phyloP scores from a whole-genome alignment of 1,140 invertebrate species.

The Drosophila parabipectinata region DNA sequence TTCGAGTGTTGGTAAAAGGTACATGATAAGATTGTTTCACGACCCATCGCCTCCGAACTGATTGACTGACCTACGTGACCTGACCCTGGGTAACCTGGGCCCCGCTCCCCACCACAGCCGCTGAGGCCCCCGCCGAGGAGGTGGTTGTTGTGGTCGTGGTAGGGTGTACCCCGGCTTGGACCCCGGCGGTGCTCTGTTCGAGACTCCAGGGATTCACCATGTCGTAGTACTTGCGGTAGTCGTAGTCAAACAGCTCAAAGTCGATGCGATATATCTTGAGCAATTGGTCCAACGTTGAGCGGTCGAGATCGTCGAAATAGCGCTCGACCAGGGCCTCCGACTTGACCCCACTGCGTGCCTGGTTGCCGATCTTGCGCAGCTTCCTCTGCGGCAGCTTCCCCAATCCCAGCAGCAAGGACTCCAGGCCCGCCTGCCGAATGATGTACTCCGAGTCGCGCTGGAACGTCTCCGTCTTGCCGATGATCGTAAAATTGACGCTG shows the following conservation, averaged over 20 bases:
- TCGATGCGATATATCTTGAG: constrained; percentile 90
- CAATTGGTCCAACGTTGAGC: constrained; percentile 86
- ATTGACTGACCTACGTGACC: constrained; percentile 28
- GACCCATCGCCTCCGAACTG: constrained; percentile 42
- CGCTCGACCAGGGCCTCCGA: constrained; percentile 85
- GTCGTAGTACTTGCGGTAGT: constrained; percentile 85
- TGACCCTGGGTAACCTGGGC: constrained; percentile 21
- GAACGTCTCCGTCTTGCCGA: constrained; percentile 89
- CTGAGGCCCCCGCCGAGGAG: background rate
- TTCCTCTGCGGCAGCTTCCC: constrained; percentile 85
- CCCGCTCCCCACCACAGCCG: background rate
- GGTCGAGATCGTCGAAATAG: constrained; percentile 88
- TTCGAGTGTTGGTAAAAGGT: constrained; percentile 60
- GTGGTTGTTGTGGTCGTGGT: constrained; percentile 4
- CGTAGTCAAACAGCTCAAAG: constrained; percentile 89
- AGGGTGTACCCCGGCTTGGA: background rate
- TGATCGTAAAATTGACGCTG: constrained; percentile 87
- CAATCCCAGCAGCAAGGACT: constrained; percentile 85
- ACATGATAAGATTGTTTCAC: constrained; percentile 76
- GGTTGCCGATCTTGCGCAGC: constrained; percentile 85
- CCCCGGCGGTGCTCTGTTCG: constrained; percentile 48
- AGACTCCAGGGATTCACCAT: constrained; percentile 83
- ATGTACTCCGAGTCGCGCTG: constrained; percentile 88
- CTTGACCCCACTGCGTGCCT: constrained; percentile 84
- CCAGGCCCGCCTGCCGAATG: constrained; percentile 86